A percentile compares a stretch with the other conserved stretches of the same genome.
These are phyloP conservation scores for Dynastes maya DNA, from an alignment of 2,888 invertebrate genomes.

Conservation along the genomic window DNA sequence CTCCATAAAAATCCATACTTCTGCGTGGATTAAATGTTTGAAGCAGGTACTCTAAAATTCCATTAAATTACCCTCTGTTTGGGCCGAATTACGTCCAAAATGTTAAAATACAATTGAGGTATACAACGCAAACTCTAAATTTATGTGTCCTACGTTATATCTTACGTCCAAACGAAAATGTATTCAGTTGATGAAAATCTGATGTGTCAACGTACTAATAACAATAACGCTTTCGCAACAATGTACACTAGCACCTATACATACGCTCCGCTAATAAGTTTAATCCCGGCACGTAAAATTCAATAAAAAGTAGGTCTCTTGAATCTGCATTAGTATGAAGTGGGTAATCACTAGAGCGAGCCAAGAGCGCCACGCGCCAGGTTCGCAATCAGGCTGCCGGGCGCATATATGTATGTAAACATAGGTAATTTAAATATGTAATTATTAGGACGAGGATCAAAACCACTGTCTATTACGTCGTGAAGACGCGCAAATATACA, in stretches of 20 bases:
- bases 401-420: no score
- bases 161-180: not conserved
- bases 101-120: conserved; percentile 5
- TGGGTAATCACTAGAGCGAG: no score
- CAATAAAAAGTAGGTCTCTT: no score
- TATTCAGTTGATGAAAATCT: not conserved
- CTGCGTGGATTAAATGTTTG: conserved; percentile 22
- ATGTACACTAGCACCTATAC: not conserved
- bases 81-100: not conserved
- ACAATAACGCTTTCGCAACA: not conserved
- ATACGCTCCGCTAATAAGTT: not conserved
- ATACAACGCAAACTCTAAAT: not conserved
- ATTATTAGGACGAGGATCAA: no score
- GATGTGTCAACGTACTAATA: not conserved
- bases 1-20: not conserved
- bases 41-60: conserved; percentile 35
- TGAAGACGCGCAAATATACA: no score
- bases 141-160: not conserved
- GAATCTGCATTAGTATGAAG: no score
- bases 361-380: no score
- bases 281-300: not conserved
- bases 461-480: no score
- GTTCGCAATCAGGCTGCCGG: no score
- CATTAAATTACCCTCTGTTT: conserved; percentile 25
- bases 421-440: no score